A percentile compares a stretch with the other conserved stretches of the same genome.
Evolutionary conservation across 23 tunicate genomes (phyloP).

Genomic region (Corella eumyota): DNA sequence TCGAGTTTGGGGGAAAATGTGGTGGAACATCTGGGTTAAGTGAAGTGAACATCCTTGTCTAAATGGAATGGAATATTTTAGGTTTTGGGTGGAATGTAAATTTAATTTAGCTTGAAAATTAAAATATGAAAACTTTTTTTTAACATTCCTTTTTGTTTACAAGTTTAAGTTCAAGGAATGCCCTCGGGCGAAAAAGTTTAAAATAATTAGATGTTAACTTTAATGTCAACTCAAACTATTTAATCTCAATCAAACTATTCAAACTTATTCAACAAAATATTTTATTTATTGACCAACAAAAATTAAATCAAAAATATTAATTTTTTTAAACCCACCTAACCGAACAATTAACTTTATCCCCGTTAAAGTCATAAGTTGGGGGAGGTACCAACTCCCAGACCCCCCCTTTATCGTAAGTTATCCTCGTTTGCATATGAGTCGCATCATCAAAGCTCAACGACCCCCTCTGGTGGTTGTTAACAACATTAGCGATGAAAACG

Average conservation of each 20-base stretch:
- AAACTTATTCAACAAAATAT: too few species aligned
- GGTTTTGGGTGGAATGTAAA: too few species aligned
- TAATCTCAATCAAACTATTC: too few species aligned
- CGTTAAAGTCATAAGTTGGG: constrained; percentile 22
- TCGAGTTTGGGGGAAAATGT: constrained; percentile 12
- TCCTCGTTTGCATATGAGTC: constrained; percentile 20
- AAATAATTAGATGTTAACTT: too few species aligned
- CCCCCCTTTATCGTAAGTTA: constrained; percentile 70
- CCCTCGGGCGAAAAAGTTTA: too few species aligned
- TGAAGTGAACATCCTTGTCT: constrained; percentile 66
- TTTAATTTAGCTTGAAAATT: too few species aligned
- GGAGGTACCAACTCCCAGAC: constrained; percentile 54
- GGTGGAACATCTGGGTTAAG: constrained; percentile 42
- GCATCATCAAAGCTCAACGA: constrained; percentile 3
- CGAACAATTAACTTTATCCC: constrained; percentile 28
- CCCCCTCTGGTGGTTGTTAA: neutral
- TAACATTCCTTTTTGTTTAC: too few species aligned
- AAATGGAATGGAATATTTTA: neutral
- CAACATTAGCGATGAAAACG: constrained; percentile 59
- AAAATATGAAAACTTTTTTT: too few species aligned
- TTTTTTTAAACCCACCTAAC: too few species aligned
- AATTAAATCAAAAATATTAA: neutral
- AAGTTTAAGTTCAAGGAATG: too few species aligned
- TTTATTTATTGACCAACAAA: too few species aligned
- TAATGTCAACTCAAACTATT: too few species aligned